Percentiles rank a stretch among this genome's conserved stretches.
These are phyloP conservation scores for Acanthornis magna DNA, from an alignment of 2,797 vertebrate species.

Conservation along the genomic window DNA sequence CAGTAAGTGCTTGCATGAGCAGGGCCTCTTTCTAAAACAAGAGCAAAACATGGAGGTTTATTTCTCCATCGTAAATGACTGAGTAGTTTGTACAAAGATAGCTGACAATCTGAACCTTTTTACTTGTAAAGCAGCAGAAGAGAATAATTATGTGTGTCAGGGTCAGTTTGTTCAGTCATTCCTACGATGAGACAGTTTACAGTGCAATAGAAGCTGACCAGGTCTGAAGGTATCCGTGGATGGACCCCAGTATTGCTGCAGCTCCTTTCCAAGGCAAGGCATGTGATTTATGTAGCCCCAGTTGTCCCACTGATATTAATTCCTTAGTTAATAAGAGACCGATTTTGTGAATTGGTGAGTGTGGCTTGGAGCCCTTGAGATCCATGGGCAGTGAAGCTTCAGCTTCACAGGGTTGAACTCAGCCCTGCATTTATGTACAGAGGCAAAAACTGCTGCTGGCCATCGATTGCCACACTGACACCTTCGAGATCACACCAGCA, in stretches of 20 bases:
- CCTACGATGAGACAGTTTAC: background rate
- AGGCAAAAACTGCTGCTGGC: background rate
- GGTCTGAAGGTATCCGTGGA: background rate
- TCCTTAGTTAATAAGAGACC: background rate
- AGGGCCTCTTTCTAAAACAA: background rate
- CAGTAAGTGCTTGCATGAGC: background rate
- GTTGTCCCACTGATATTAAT: background rate
- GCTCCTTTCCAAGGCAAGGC: background rate
- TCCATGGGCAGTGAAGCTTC: background rate
- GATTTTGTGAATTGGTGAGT: background rate
- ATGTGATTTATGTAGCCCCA: background rate
- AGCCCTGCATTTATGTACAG: background rate
- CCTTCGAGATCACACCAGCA: background rate
- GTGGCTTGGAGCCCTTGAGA: background rate
- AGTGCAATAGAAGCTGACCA: background rate
- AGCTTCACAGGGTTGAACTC: background rate
- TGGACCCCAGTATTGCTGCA: background rate
- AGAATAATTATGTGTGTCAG: background rate
- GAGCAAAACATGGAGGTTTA: background rate
- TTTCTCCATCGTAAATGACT: background rate
- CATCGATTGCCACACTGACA: accelerated
- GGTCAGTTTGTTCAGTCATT: background rate
- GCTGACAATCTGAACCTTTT: background rate
- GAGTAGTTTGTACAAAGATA: background rate
- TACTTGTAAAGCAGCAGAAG: background rate